Conservation (phyloP, 1,140 invertebrate species). For the Penaeus japonicus region DNA sequence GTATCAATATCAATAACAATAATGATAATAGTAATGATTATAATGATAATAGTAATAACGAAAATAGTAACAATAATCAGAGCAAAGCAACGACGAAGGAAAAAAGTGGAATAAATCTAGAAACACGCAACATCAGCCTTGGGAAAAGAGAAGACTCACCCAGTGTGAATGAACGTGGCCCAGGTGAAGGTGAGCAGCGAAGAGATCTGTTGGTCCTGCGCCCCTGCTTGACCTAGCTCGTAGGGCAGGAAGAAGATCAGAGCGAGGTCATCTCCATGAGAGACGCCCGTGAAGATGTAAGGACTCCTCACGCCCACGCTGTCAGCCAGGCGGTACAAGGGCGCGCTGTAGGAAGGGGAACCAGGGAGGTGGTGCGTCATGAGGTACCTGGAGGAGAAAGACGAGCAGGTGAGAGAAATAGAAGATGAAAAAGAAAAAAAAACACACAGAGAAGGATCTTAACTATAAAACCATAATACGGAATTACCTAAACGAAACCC, state of each 20-base stretch:
- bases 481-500: too few relatives aligned
- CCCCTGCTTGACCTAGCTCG: constrained; percentile 1
- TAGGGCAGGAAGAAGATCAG: constrained; percentile 73
- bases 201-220: constrained; percentile 34
- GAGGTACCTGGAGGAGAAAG: constrained; percentile 31
- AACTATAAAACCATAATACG: too few relatives aligned
- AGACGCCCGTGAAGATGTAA: constrained; percentile 67
- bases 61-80: too few relatives aligned
- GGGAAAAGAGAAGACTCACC: not conserved
- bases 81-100: too few relatives aligned
- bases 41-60: too few relatives aligned
- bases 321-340: constrained; percentile 8
- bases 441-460: not conserved
- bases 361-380: constrained; percentile 29
- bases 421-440: not conserved
- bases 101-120: too few relatives aligned
- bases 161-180: constrained; percentile 47
- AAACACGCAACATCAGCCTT: too few relatives aligned
- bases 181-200: constrained; percentile 33
- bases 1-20: too few relatives aligned
- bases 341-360: constrained; percentile 11
- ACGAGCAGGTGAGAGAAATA: not conserved
- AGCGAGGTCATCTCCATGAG: constrained; percentile 77
- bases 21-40: too few relatives aligned
- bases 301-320: not conserved